Base-by-base conservation (phyloP, 2,797 vertebrate species). In the Sebastes minor region DNA sequence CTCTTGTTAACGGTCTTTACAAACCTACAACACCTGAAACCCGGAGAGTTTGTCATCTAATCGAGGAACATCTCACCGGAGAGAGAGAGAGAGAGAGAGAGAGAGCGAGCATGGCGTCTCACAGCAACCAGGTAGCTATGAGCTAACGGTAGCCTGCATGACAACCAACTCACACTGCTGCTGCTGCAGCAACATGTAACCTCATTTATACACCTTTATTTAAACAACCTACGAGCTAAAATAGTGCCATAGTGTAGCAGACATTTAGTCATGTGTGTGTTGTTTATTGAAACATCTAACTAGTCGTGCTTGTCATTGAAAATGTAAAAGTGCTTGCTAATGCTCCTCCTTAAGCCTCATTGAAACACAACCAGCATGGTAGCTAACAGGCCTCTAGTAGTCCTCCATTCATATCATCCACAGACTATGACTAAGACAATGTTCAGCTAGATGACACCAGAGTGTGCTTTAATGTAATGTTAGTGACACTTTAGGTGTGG, bases 121-220 rank as follows among this genome's bases (percentile, higher is more conserved):
- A 92, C 92, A 94, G 95, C 92, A 96, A 95, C 92, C 95, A 96
- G 96, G 96, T 96, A 96, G 90, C 91, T 89, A 91, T 85, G 89
- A 64, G 93, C 92, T 93, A 93, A 81, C 68, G 27, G 91, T 93
- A 94, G 93, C 94, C 64, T 72, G 76, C 89, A 86, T 38, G 35
- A 38, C 35, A 69, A 89, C 88, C 78, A 91, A 88, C 81, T 85
- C 35, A 38, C 0, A 38, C 35, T 6, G 13, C 13, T 14, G 35
- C 35, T 38, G 35, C 35, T 38, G 35, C 35, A 38, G 35, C 35
- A 38, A 0, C 35, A 10, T 72, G 27, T 20, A 79, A 80, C 76
- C 75, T 78, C 77, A 62, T 82, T 61, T 55, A 8, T 16, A 55
- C 8, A 11, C 55, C 13, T 46, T 64, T 23, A 5, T 22, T 25